These are phyloP conservation scores for Aphelinus atriplicis DNA, from an alignment of 1,140 invertebrate species.

Conservation along the genomic window DNA sequence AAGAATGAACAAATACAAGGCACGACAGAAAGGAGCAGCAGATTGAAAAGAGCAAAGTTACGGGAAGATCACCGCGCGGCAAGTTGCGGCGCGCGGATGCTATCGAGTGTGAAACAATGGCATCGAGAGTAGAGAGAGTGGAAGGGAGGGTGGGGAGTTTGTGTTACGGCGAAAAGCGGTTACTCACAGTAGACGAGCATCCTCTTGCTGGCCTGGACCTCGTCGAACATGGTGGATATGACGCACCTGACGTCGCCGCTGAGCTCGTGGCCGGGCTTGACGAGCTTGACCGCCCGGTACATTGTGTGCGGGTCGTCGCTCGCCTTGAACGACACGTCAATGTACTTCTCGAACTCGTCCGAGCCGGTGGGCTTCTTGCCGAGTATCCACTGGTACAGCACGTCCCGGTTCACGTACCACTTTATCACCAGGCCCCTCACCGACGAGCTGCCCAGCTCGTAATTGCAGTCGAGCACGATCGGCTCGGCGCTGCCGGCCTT, in stretches of 20 bases:
- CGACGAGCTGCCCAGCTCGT: slow-evolving; percentile 67
- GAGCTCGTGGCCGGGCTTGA: slow-evolving; percentile 76
- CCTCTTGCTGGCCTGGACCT: slow-evolving; percentile 72
- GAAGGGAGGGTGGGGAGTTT: too few species aligned
- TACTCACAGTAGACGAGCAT: slow-evolving; percentile 81
- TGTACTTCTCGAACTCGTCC: slow-evolving; percentile 72
- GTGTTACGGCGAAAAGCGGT: not conserved
- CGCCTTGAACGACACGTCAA: slow-evolving; percentile 72
- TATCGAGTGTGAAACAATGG: too few species aligned
- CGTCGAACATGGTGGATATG: slow-evolving; percentile 77
- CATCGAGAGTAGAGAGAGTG: too few species aligned
- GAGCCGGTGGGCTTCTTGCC: slow-evolving; percentile 71
- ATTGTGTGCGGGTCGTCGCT: slow-evolving; percentile 72
- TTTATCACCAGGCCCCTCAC: slow-evolving; percentile 76
- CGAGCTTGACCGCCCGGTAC: slow-evolving; percentile 77
- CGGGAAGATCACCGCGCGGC: too few species aligned
- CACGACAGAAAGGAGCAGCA: too few species aligned
- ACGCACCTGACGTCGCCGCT: slow-evolving; percentile 79
- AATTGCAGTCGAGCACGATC: slow-evolving; percentile 81
- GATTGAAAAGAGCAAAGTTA: too few species aligned
- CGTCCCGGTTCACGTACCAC: slow-evolving; percentile 79
- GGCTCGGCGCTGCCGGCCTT: slow-evolving; percentile 72
- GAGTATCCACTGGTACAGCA: slow-evolving; percentile 83
- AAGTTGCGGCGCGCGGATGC: too few species aligned
- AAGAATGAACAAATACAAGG: too few species aligned